phyloP scores from a whole-genome alignment of 2,888 invertebrate species.

The Acleris laterana region DNA sequence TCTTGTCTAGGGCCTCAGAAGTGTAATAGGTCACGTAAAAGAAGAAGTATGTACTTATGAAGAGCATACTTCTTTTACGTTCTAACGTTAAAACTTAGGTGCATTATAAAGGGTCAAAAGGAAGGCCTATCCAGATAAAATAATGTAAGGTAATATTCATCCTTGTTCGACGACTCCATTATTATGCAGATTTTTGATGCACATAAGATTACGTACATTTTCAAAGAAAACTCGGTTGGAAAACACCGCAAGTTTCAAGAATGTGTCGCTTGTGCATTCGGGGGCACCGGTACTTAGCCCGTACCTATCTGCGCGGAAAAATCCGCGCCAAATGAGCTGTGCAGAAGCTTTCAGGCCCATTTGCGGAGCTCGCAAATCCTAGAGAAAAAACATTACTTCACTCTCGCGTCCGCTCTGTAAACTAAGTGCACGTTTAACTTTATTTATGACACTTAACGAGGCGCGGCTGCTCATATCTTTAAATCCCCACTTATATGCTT shows the following conservation, averaged over 20 bases:
- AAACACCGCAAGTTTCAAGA: constrained; percentile 3
- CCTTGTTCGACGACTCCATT: no score
- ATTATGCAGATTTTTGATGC: no score
- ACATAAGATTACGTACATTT: no score
- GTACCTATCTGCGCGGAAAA: constrained; percentile 22
- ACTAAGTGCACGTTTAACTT: constrained; percentile 43
- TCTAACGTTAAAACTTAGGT: no score
- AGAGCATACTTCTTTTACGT: no score
- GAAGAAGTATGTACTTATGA: no score
- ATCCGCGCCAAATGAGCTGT: constrained; percentile 57
- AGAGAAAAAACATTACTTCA: constrained; percentile 52
- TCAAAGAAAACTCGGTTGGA: not conserved
- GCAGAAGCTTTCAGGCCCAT: constrained; percentile 60
- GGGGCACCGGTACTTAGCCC: constrained; percentile 27
- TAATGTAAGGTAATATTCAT: no score
- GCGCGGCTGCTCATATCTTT: constrained; percentile 10
- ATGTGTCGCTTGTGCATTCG: constrained; percentile 12
- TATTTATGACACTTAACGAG: constrained; percentile 37
- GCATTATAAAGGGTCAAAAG: no score
- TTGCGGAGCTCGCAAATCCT: constrained; percentile 58
- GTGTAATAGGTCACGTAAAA: no score
- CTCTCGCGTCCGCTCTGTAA: constrained; percentile 39
- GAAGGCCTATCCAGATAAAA: no score
- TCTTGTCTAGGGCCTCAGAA: no score
- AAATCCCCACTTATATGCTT: no score